Evolutionary conservation across 2,888 invertebrate species (phyloP).

Genomic region (Dermolepida albohirtum): DNA sequence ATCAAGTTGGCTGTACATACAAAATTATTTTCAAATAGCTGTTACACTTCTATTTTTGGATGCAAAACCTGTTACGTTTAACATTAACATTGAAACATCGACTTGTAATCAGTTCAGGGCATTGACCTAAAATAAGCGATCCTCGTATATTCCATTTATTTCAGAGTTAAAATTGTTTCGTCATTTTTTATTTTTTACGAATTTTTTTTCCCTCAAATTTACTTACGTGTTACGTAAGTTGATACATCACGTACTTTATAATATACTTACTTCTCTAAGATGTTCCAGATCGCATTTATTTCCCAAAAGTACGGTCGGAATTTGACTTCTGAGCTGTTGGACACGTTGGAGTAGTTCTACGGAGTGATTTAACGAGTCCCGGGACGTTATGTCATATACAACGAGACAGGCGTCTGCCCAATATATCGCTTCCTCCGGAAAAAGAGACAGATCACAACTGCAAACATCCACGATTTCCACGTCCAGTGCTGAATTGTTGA

Average conservation of each 20-base stretch:
- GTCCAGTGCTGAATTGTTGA: conserved; percentile 78
- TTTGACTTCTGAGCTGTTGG: conserved; percentile 66
- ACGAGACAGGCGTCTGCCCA: conserved; percentile 85
- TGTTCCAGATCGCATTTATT: conserved; percentile 87
- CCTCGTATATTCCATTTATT: not conserved
- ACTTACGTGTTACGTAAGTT: too few species aligned
- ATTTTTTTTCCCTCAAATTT: too few species aligned
- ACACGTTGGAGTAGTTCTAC: conserved; percentile 72
- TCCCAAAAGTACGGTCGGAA: conserved; percentile 75
- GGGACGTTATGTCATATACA: conserved; percentile 82
- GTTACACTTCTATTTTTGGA: not conserved
- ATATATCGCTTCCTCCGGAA: conserved; percentile 73
- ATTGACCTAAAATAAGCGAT: conserved; percentile 1
- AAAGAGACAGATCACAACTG: conserved; percentile 69
- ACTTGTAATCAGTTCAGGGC: not conserved
- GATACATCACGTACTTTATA: not conserved
- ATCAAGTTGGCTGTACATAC: not conserved
- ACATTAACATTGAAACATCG: conserved; percentile 10
- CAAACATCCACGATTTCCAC: conserved; percentile 85
- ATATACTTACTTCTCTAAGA: conserved; percentile 73
- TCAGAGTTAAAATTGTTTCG: too few species aligned
- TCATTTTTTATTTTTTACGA: too few species aligned
- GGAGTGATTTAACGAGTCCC: conserved; percentile 78
- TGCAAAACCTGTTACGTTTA: not conserved
- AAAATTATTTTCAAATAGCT: not conserved